Conservation (phyloP, 2,797 vertebrate species). For the Peromyscus melanophrys region DNA sequence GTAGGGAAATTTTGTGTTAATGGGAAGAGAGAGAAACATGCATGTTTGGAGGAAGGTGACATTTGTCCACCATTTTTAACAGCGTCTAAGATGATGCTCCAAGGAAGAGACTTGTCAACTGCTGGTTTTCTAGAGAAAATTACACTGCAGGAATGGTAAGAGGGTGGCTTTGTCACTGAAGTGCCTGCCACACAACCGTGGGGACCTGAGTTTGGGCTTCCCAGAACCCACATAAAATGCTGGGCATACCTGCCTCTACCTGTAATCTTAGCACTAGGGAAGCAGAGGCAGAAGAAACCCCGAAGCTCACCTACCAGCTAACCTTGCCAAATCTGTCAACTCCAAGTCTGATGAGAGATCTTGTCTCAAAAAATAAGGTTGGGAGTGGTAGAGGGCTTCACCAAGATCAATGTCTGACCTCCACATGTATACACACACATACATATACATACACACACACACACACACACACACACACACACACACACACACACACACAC, state of each 20-base stretch:
- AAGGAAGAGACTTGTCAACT: neutral
- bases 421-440: neutral
- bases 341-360: neutral
- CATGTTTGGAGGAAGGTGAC: neutral
- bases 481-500: neutral
- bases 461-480: neutral
- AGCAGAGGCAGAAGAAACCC: too few relatives aligned
- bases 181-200: neutral
- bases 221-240: neutral
- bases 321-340: neutral
- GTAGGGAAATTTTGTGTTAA: neutral
- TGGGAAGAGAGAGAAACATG: neutral
- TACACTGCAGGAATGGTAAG: too few relatives aligned
- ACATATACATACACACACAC: too few relatives aligned
- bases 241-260: neutral
- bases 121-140: conserved; percentile 11
- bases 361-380: neutral
- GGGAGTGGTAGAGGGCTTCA: neutral
- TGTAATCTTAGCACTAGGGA: neutral
- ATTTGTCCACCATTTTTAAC: neutral
- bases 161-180: neutral
- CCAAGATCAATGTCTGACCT: neutral
- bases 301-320: too few relatives aligned
- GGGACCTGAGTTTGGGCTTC: neutral
- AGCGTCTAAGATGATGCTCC: neutral